These are phyloP conservation scores for Larimichthys crocea DNA, from an alignment of 2,113 vertebrate species.

Conservation along the genomic window DNA sequence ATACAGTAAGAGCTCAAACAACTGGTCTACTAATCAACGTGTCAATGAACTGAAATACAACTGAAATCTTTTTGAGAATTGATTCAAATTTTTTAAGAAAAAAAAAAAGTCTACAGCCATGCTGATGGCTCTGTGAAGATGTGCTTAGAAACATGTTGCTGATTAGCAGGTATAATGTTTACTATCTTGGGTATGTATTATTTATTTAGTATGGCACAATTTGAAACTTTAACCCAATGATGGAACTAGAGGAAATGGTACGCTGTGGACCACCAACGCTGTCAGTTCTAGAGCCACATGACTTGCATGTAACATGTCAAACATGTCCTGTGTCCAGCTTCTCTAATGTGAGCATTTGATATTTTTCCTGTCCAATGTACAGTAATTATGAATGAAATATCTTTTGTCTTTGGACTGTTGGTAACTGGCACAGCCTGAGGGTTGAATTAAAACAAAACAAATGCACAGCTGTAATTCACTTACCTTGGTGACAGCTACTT, in stretches of 20 bases:
- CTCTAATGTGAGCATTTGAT: not conserved
- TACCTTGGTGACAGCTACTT: constrained; percentile 98
- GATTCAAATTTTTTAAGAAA: not conserved
- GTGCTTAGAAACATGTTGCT: not conserved
- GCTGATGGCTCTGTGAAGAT: too few relatives aligned
- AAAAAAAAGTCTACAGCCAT: not conserved
- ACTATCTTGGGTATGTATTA: too few relatives aligned
- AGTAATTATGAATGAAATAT: not conserved
- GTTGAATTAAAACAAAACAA: constrained; percentile 1
- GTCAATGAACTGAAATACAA: too few relatives aligned
- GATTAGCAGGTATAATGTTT: not conserved
- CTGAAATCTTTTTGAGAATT: not conserved
- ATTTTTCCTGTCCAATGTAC: not conserved
- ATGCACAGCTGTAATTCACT: constrained; percentile 61
- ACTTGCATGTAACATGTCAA: not conserved
- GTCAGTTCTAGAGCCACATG: not conserved
- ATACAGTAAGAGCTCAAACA: not conserved
- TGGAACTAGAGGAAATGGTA: not conserved
- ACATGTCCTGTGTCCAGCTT: not conserved
- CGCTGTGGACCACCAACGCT: not conserved
- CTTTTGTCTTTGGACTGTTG: not conserved
- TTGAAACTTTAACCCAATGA: not conserved
- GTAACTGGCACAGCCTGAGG: not conserved
- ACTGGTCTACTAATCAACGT: not conserved
- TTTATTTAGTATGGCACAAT: not conserved